Percentiles rank a stretch among this genome's conserved stretches.
Evolutionary conservation across 2,113 vertebrate genomes (phyloP).

Genomic region (Gallinago jamesoni): DNA sequence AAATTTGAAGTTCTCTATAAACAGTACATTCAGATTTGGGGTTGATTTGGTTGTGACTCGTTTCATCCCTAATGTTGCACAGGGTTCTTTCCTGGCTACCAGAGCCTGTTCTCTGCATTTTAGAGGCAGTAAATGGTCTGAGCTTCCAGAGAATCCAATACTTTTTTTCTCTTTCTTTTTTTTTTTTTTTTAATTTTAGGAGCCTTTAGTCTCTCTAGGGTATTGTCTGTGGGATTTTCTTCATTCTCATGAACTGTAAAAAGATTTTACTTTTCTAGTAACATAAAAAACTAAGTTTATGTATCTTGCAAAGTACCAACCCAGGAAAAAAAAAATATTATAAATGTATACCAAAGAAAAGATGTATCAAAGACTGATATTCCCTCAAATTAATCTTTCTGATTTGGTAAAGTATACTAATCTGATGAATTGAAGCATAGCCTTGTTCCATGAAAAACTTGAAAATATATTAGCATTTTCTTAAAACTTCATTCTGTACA

Average conservation of each 20-base stretch:
- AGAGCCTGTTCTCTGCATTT: not conserved
- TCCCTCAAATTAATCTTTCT: not conserved
- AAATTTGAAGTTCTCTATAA: not conserved
- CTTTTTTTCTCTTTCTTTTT: not conserved
- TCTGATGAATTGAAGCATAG: not conserved
- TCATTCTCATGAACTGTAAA: not conserved
- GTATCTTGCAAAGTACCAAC: not conserved
- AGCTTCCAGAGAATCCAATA: not conserved
- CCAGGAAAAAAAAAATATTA: not conserved
- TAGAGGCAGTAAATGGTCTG: not conserved
- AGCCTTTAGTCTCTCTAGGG: not conserved
- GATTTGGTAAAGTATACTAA: not conserved
- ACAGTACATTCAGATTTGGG: not conserved
- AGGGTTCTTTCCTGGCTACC: not conserved
- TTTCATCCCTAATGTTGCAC: not conserved
- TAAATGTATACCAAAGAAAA: not conserved
- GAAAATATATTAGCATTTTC: not conserved
- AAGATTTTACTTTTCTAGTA: not conserved
- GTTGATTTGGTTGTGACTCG: not conserved
- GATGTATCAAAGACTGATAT: not conserved
- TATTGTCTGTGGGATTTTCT: not conserved
- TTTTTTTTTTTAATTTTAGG: not conserved
- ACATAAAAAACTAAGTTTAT: not conserved
- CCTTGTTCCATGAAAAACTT: not conserved
- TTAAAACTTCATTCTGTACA: not conserved